Conservation (phyloP, 1,140 invertebrate species). For the Orchesella cincta region DNA sequence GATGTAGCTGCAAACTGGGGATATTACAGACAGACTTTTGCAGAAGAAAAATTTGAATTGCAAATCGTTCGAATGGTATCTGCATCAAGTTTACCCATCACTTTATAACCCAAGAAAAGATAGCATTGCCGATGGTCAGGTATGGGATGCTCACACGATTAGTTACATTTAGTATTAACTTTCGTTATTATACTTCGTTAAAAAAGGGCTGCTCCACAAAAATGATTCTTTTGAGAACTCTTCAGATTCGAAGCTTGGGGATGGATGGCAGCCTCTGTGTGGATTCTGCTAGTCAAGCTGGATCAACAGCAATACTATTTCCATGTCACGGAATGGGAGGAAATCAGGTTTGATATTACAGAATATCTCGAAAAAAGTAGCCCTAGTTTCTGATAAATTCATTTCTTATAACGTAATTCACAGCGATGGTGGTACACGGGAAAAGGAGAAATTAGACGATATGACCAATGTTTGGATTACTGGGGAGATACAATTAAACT, state of each 20-base stretch:
- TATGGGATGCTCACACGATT: not conserved
- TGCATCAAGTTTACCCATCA: constrained; percentile 96
- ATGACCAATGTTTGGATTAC: constrained; percentile 34
- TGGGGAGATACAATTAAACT: constrained; percentile 57
- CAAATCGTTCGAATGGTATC: constrained; percentile 95
- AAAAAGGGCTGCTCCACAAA: not conserved
- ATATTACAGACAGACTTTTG: no score
- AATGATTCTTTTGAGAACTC: not conserved
- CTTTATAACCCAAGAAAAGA: constrained; percentile 92
- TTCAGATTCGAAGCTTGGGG: constrained; percentile 32
- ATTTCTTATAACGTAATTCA: not conserved
- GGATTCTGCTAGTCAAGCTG: constrained; percentile 11
- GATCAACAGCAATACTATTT: constrained; percentile 6
- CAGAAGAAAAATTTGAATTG: constrained; percentile 81
- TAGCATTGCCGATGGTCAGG: constrained; percentile 83
- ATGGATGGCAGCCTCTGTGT: constrained; percentile 26
- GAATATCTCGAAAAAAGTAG: not conserved
- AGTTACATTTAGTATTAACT: no score
- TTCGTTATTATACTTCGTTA: no score
- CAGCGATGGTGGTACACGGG: not conserved
- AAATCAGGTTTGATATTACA: constrained; percentile 83
- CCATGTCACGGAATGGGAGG: constrained; percentile 92
- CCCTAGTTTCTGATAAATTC: not conserved
- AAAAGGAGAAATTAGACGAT: not conserved
- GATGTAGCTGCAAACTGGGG: no score